phyloP scores from a whole-genome alignment of 2,888 invertebrate genomes.

The Drosophila conformis region DNA sequence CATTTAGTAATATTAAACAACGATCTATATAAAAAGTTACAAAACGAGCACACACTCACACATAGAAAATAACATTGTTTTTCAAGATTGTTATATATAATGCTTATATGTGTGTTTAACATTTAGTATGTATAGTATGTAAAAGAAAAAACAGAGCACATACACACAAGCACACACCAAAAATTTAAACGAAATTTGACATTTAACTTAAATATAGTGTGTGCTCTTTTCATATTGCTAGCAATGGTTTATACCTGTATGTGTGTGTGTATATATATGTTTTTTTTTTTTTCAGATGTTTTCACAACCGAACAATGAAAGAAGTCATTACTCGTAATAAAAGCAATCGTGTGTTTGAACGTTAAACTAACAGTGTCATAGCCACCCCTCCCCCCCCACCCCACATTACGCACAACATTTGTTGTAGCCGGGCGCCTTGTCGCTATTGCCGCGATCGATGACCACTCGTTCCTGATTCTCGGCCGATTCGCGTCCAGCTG shows the following conservation, averaged over 20 bases:
- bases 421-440: slow-evolving; percentile 84
- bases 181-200: neutral
- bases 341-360: slow-evolving; percentile 50
- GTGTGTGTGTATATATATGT: slow-evolving; percentile 7
- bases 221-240: slow-evolving; percentile 1
- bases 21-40: slow-evolving; percentile 35
- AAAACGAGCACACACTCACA: slow-evolving; percentile 40
- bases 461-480: slow-evolving; percentile 90
- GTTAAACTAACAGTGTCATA: slow-evolving; percentile 50
- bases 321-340: slow-evolving; percentile 25
- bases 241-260: neutral
- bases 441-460: slow-evolving; percentile 88
- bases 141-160: slow-evolving; percentile 5
- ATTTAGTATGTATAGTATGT: slow-evolving; percentile 1
- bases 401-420: slow-evolving; percentile 85
- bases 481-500: slow-evolving; percentile 91
- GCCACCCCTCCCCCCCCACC: slow-evolving; percentile 9
- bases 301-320: too few species aligned
- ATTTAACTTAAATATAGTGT: neutral
- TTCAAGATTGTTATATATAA: slow-evolving; percentile 37
- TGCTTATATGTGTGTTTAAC: slow-evolving; percentile 12
- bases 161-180: neutral
- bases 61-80: slow-evolving; percentile 39
- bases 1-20: slow-evolving; percentile 34
- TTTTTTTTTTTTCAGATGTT: too few species aligned